Percentiles rank a stretch among this genome's conserved stretches.
phyloP scores from a whole-genome alignment of 2,888 invertebrate genomes.

The Cantharis lateralis region DNA sequence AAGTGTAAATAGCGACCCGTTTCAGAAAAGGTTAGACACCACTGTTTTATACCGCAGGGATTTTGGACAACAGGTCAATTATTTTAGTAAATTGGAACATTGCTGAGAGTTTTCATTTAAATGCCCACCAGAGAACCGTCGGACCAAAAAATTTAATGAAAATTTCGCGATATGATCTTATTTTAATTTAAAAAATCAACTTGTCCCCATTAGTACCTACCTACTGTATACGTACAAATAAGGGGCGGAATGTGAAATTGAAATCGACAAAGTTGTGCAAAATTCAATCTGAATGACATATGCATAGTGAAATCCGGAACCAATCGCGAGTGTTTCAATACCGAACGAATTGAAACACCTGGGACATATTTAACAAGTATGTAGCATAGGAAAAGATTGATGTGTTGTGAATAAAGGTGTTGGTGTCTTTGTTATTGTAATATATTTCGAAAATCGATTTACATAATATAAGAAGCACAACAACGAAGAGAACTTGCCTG shows the following conservation, averaged over 20 bases:
- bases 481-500: not conserved
- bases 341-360: constrained; percentile 27
- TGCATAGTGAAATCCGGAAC: constrained; percentile 19
- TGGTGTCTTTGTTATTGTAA: not conserved
- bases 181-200: not conserved
- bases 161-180: not conserved
- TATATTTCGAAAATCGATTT: not conserved
- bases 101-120: constrained; percentile 28
- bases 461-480: not conserved
- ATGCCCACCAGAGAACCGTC: constrained; percentile 20
- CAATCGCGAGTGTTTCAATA: constrained; percentile 27
- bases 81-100: constrained; percentile 29
- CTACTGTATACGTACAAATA: too few species aligned
- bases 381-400: constrained; percentile 23
- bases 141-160: constrained; percentile 17
- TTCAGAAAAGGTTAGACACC: constrained; percentile 5
- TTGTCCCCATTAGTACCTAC: not conserved
- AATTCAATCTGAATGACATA: constrained; percentile 15
- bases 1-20: not conserved
- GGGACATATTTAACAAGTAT: constrained; percentile 21
- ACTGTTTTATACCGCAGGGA: constrained; percentile 21
- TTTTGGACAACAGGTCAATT: constrained; percentile 33
- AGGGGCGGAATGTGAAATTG: not conserved
- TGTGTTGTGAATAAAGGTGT: constrained; percentile 27
- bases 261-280: constrained; percentile 12